These are phyloP conservation scores for Tenodera sinensis DNA, from an alignment of 2,888 invertebrate genomes.

Conservation along the genomic window DNA sequence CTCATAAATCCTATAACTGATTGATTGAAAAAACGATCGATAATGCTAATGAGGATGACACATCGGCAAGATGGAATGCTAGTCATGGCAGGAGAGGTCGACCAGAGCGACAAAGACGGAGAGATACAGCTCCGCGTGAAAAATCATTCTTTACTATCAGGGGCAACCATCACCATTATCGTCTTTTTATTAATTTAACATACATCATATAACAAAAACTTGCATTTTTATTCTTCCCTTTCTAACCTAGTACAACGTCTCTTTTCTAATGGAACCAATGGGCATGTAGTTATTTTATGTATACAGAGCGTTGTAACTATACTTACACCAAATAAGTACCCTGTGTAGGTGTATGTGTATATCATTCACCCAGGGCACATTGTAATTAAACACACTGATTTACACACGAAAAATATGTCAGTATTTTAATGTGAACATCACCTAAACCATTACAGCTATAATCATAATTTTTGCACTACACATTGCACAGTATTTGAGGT, in stretches of 20 bases:
- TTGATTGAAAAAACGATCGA: slow-evolving; percentile 29
- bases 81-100: slow-evolving; percentile 5
- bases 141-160: not conserved
- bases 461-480: too few species aligned
- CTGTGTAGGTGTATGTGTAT: too few species aligned
- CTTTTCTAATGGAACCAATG: not conserved
- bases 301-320: too few species aligned
- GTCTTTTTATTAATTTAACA: not conserved
- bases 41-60: slow-evolving; percentile 31
- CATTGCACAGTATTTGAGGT: too few species aligned
- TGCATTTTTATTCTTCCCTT: not conserved
- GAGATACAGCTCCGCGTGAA: not conserved
- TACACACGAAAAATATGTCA: too few species aligned
- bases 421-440: too few species aligned
- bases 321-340: too few species aligned
- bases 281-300: too few species aligned
- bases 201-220: not conserved
- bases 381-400: too few species aligned
- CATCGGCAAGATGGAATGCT: slow-evolving; percentile 17
- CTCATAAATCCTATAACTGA: slow-evolving; percentile 21
- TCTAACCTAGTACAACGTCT: not conserved
- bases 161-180: not conserved
- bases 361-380: too few species aligned
- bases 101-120: not conserved
- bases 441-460: too few species aligned